These are phyloP conservation scores for Polypedilum pembai DNA, from an alignment of 1,140 invertebrate genomes.

Conservation along the genomic window DNA sequence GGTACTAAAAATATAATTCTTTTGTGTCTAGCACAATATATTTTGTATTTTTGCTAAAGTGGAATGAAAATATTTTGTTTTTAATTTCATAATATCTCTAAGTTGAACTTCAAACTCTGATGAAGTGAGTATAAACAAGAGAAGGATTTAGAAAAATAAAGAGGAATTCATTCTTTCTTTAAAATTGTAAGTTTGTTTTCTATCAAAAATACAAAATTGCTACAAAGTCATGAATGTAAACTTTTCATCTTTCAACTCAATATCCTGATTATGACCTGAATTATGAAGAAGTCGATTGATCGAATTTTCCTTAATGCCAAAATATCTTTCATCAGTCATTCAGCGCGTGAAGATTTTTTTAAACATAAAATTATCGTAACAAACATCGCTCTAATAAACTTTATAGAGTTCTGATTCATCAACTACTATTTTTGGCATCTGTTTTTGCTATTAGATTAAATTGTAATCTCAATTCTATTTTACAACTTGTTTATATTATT, in stretches of 20 bases:
- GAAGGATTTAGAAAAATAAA: too few relatives aligned
- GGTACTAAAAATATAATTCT: too few relatives aligned
- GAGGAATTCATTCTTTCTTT: too few relatives aligned
- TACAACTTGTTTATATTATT: slow-evolving; percentile 14
- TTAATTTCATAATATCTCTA: too few relatives aligned
- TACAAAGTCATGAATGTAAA: too few relatives aligned
- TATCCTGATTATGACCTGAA: background rate
- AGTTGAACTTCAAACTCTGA: too few relatives aligned
- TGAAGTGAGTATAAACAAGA: too few relatives aligned
- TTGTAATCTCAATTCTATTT: background rate
- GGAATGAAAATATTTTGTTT: too few relatives aligned
- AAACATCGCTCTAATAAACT: background rate
- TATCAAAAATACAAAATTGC: too few relatives aligned
- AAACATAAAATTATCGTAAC: background rate
- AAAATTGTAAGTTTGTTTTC: too few relatives aligned
- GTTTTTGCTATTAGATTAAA: background rate
- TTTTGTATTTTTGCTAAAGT: too few relatives aligned
- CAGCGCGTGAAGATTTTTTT: background rate
- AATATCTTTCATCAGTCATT: background rate
- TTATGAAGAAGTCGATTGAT: background rate
- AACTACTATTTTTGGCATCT: background rate
- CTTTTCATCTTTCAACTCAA: background rate
- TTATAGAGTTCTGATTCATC: background rate
- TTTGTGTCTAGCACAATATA: too few relatives aligned
- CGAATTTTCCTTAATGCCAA: background rate